Base-by-base conservation (phyloP, 2,888 invertebrate genomes). In the Drosophila gaucha region DNA sequence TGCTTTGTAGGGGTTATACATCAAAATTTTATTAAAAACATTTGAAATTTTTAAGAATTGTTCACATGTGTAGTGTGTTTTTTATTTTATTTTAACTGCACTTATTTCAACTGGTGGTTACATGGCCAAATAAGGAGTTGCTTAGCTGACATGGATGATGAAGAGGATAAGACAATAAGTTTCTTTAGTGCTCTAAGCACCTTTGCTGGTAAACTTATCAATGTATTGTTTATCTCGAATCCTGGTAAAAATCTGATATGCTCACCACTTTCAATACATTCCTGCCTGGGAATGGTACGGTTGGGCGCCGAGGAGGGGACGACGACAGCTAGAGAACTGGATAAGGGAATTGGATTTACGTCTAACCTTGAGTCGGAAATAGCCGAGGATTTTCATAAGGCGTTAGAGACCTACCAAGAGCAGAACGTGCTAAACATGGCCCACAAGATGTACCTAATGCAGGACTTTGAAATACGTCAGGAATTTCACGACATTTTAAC, bases 371-470 rank as follows among this genome's bases (percentile, higher is more conserved):
- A 10, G 0, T 8, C 10, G 20, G 6, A 51, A 22, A 59, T 77
- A 26, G 80, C 62, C 9, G 43, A 35, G 1, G 33, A 20, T 8
- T 76, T 80, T 24, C 26, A 49, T 3, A 39, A 30, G 2, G 39
- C 39, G 9, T 20, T 60, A 1, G 24, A 26, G 1, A 24, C 18
- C 14, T 82, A 82, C 52, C 38, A 76, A 0, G 51, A 76, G 18
- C 80, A 75, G 4, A 14, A 1, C 0, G 41, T 41, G 2, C 12
- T 90, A 8, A 93, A 93, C 63, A 92, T 96, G 26, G 96, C 96
- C 1, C 96, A 96, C 85, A 95, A 95, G 80, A 92, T 96, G n/a
- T 97, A 94, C 84, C 86, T 95, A 0, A 93, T 93, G 85, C 89
- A 93, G 3, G 92, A 93, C 1, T 93, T 93, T 57, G 89, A 92